Percentiles rank a stretch among this genome's conserved stretches.
Conservation (phyloP, 2,888 invertebrate genomes). For the Ctena decussata region DNA sequence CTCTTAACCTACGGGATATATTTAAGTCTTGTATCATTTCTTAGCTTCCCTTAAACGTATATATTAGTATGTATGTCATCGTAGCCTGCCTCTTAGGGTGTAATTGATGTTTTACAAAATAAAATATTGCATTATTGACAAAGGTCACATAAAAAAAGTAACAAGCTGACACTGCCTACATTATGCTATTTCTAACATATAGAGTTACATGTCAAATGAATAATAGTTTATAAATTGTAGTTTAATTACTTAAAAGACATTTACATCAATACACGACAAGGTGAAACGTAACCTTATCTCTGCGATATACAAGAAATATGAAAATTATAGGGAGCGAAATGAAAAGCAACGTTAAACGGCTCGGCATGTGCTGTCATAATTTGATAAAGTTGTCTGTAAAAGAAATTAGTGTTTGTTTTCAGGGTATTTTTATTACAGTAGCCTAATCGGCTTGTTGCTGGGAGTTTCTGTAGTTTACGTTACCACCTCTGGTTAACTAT, state of each 20-base stretch:
- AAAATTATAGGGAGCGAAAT: neutral
- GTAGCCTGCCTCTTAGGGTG: neutral
- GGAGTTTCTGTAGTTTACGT: no score
- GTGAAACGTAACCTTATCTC: neutral
- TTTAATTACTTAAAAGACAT: neutral
- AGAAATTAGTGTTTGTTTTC: no score
- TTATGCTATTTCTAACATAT: neutral
- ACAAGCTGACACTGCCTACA: neutral
- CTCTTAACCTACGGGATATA: no score
- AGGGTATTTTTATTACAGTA: no score
- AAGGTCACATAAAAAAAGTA: neutral
- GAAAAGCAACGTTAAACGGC: neutral
- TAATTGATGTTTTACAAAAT: constrained; percentile 12
- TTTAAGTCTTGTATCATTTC: no score
- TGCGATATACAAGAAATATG: neutral
- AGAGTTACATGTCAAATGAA: neutral
- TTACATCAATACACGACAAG: neutral
- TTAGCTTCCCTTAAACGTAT: no score
- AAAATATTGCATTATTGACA: constrained; percentile 5
- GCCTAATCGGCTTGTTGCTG: no score
- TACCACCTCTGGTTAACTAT: no score
- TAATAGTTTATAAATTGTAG: neutral
- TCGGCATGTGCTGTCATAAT: neutral
- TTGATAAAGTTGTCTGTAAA: neutral
- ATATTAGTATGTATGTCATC: no score